Conservation (phyloP, 2,113 vertebrate species). For the Eira barbara region DNA sequence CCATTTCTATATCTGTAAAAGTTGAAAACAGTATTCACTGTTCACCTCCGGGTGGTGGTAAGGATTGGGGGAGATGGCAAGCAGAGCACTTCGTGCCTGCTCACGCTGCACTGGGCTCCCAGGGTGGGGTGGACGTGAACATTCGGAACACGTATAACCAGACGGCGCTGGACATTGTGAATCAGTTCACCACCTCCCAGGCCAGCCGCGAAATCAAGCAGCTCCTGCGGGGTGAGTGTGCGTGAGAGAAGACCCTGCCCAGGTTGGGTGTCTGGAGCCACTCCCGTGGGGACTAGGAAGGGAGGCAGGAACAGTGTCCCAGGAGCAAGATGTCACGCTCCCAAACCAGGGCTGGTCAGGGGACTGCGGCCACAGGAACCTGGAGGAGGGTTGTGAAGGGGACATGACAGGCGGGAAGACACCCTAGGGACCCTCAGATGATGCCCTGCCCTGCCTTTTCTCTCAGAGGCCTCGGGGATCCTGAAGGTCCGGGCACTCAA, state of each 20-base stretch:
- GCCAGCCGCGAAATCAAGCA: slow-evolving; percentile 99
- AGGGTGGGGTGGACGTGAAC: slow-evolving; percentile 95
- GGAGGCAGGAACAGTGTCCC: background rate
- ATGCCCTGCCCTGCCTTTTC: slow-evolving; percentile 4
- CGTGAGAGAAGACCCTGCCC: too few relatives aligned
- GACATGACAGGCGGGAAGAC: accelerated
- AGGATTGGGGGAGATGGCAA: background rate
- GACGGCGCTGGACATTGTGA: slow-evolving; percentile 97
- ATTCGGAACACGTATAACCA: slow-evolving; percentile 97
- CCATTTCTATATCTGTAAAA: background rate
- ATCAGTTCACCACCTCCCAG: slow-evolving; percentile 98
- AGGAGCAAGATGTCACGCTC: too few relatives aligned
- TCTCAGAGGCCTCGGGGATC: slow-evolving; percentile 93
- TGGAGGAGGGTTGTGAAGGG: background rate
- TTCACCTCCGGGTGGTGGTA: background rate
- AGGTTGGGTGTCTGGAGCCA: accelerated
- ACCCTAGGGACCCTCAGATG: background rate
- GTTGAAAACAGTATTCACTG: background rate
- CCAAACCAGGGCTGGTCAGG: background rate
- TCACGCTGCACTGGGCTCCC: background rate
- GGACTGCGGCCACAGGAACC: background rate
- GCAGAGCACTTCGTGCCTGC: accelerated
- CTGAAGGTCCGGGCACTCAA: slow-evolving; percentile 96
- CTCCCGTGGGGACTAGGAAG: background rate
- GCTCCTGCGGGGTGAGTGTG: slow-evolving; percentile 91